Base-by-base conservation (phyloP, 2,113 vertebrate species). In the Paracanthobrama guichenoti region DNA sequence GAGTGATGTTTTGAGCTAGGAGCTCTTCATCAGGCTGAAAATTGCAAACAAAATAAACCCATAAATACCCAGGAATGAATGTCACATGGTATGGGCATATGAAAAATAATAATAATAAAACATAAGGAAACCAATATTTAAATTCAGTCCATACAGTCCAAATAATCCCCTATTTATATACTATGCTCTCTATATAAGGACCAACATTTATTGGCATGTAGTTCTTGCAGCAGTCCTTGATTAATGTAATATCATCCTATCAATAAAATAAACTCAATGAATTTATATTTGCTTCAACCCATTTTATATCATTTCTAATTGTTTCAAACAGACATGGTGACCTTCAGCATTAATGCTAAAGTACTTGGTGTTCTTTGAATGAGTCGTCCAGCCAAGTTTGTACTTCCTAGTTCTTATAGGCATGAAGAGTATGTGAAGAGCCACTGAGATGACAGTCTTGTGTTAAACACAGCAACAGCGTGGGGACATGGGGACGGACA, bases 401-500 rank as follows among this genome's bases (percentile, higher is more conserved):
- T 26, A 50, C 42, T 66, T 31, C 42, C n/a, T 11, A 22, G 24
- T 31, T 80, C 59, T 80, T 62, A 64, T 28, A 10, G 57, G 44
- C 11, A 46, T 64, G 42, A 20, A 28, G 57, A 62, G 24, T 48
- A 18, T 66, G 60, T 50, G 24, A 80, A 76, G 46, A 64, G 55
- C 11, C 57, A 64, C 3, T 73, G 24, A n/a, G 57, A 35, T 48
- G 22, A 50, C 59, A 66, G 28, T 26, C 35, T 75, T 83, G 62
- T 84, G 86, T 71, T 83, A 69, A 86, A 81, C 75, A 84, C 84
- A 73, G 42, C 48, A 89, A 53, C 20, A 88, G 87, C 71, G 86
- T n/a, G n/a, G n/a, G n/a, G n/a, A 88, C 89, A 90, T 72, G 64
- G 77, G 20, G 62, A 77, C 48, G 48, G 50, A 88, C 85, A 90